These are phyloP conservation scores for Cyphomyrmex costatus DNA, from an alignment of 1,140 invertebrate genomes.

Conservation along the genomic window DNA sequence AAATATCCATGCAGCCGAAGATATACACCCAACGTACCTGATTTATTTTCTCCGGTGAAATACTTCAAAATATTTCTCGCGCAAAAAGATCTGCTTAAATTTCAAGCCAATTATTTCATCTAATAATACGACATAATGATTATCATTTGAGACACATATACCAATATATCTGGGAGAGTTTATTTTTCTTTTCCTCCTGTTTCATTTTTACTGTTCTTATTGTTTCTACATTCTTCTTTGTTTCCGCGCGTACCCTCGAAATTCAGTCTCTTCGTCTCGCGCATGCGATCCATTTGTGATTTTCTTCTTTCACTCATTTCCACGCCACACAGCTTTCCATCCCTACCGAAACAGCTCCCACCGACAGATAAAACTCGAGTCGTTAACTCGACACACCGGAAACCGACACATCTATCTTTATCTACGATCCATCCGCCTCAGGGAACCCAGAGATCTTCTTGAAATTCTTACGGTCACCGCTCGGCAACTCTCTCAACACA, in stretches of 20 bases:
- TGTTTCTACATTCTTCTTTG: constrained; percentile 58
- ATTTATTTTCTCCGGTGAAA: background rate
- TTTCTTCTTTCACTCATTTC: constrained; percentile 46
- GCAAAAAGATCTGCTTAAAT: background rate
- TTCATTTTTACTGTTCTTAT: background rate
- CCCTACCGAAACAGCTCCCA: constrained; percentile 44
- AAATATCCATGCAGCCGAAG: constrained; percentile 9
- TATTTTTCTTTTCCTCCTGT: constrained; percentile 13
- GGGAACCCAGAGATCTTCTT: constrained; percentile 64
- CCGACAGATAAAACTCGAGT: constrained; percentile 82
- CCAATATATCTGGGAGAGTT: background rate
- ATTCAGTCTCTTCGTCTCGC: constrained; percentile 46
- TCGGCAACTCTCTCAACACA: constrained; percentile 9
- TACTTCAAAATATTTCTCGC: background rate
- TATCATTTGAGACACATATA: background rate
- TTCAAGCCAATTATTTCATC: too few relatives aligned
- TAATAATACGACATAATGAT: too few relatives aligned
- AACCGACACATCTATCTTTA: constrained; percentile 85
- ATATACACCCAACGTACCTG: background rate
- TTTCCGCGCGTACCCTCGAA: constrained; percentile 52
- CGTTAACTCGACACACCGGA: constrained; percentile 85
- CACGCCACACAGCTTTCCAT: constrained; percentile 16
- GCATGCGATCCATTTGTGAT: constrained; percentile 25
- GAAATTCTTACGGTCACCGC: constrained; percentile 67
- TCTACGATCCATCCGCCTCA: constrained; percentile 76